These are phyloP conservation scores for Nipponacmea schrenckii DNA, from an alignment of 2,888 invertebrate species.

Conservation along the genomic window DNA sequence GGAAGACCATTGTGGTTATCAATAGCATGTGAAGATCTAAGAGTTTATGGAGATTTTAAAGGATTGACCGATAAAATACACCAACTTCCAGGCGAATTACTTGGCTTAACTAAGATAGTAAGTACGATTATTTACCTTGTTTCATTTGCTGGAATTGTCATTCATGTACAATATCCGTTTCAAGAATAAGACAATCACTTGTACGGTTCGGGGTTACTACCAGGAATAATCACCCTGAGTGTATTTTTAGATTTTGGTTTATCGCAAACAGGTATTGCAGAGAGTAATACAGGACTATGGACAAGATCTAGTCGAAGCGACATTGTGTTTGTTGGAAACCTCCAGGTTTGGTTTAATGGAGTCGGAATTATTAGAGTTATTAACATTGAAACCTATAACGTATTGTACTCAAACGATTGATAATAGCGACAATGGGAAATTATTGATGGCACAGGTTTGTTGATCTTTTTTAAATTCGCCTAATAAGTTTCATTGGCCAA, in stretches of 20 bases:
- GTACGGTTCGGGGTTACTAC: no score
- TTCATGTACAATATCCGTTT: no score
- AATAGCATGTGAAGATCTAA: constrained; percentile 51
- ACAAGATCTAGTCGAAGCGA: constrained; percentile 38
- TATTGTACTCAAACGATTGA: constrained; percentile 22
- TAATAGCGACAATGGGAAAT: constrained; percentile 13
- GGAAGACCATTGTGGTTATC: constrained; percentile 48
- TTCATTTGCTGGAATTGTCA: no score
- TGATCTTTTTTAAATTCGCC: no score
- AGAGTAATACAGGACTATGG: constrained; percentile 40
- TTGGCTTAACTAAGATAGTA: constrained; percentile 38
- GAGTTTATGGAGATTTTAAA: constrained; percentile 51
- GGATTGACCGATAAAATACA: constrained; percentile 45
- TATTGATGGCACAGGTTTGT: constrained; percentile 39
- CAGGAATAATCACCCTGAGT: no score
- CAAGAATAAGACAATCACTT: no score
- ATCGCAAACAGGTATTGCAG: constrained; percentile 32
- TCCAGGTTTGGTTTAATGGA: constrained; percentile 44
- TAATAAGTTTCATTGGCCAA: no score
- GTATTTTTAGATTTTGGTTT: no score
- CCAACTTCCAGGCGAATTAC: constrained; percentile 37
- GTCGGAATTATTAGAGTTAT: constrained; percentile 39
- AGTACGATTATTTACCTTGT: background rate
- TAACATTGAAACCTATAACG: constrained; percentile 31
- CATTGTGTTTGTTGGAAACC: constrained; percentile 44